Conservation (phyloP, 1,140 invertebrate genomes). For the Vanessa tameamea region DNA sequence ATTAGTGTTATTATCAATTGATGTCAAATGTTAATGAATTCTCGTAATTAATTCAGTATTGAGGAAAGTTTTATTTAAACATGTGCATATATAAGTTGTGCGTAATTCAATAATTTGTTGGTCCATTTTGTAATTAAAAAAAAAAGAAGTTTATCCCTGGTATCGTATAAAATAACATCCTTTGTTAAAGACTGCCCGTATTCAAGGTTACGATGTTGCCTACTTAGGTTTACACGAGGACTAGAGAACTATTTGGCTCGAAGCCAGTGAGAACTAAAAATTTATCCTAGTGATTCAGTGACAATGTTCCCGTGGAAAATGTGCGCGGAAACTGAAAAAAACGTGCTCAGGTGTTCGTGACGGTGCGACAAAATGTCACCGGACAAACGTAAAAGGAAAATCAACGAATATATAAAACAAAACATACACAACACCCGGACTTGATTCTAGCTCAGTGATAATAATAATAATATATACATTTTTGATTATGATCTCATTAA, state of each 20-base stretch:
- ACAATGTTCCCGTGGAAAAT: constrained; percentile 53
- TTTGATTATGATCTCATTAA: constrained; percentile 69
- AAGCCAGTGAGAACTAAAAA: constrained; percentile 43
- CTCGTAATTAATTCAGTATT: constrained; percentile 15
- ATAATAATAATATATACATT: constrained; percentile 28
- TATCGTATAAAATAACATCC: neutral
- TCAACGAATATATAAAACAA: constrained; percentile 36
- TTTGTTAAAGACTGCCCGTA: constrained; percentile 32
- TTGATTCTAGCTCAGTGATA: constrained; percentile 48
- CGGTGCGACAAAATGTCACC: constrained; percentile 66
- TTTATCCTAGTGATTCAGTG: constrained; percentile 52
- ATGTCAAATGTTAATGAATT: constrained; percentile 37
- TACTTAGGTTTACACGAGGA: constrained; percentile 36
- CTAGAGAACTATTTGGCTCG: constrained; percentile 42
- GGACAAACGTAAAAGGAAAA: constrained; percentile 69
- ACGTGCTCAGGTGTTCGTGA: constrained; percentile 49
- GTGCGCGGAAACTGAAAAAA: constrained; percentile 37
- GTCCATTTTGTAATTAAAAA: too few relatives aligned
- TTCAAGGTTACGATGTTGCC: constrained; percentile 27
- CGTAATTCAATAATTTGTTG: too few relatives aligned
- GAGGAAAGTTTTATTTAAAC: neutral
- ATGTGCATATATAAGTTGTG: neutral
- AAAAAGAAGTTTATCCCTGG: too few relatives aligned
- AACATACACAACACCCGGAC: constrained; percentile 51
- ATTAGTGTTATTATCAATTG: constrained; percentile 4